A percentile compares a stretch with the other conserved stretches of the same genome.
Conservation (phyloP, 2,797 vertebrate species). For the Eulemur rubriventer region DNA sequence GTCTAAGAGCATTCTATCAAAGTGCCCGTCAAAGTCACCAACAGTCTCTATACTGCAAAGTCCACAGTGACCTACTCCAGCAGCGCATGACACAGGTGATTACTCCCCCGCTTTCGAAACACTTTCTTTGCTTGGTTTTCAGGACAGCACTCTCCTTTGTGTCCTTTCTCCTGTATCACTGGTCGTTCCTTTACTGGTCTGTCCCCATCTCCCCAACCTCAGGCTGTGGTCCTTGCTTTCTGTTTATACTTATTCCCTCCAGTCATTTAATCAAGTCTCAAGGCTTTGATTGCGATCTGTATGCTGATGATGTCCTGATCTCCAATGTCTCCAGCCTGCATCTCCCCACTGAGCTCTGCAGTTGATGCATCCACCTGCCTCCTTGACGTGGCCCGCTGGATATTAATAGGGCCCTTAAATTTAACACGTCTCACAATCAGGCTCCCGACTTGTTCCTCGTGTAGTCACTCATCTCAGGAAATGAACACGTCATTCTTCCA, state of each 20-base stretch:
- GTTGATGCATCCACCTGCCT: neutral
- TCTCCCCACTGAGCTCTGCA: neutral
- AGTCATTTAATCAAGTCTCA: neutral
- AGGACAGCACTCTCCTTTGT: neutral
- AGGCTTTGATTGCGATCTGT: neutral
- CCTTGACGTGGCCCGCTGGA: neutral
- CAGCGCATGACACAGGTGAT: rapidly evolving
- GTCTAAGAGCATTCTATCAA: neutral
- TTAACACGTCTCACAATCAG: neutral
- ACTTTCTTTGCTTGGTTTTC: neutral
- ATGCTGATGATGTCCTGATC: neutral
- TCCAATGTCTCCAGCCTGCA: neutral
- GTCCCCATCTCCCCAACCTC: neutral
- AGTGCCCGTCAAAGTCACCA: neutral
- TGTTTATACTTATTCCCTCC: neutral
- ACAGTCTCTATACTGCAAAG: neutral
- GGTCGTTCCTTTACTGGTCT: neutral
- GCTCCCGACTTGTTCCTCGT: neutral
- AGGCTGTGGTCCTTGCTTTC: neutral
- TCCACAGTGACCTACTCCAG: neutral
- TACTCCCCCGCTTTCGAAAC: neutral
- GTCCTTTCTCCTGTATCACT: neutral
- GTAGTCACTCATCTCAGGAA: neutral
- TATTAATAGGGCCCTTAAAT: neutral
- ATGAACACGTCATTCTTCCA: neutral